A percentile compares a stretch with the other conserved stretches of the same genome.
Evolutionary conservation across 2,888 invertebrate genomes (phyloP).

Genomic region (Lordiphosa fenestrarum): DNA sequence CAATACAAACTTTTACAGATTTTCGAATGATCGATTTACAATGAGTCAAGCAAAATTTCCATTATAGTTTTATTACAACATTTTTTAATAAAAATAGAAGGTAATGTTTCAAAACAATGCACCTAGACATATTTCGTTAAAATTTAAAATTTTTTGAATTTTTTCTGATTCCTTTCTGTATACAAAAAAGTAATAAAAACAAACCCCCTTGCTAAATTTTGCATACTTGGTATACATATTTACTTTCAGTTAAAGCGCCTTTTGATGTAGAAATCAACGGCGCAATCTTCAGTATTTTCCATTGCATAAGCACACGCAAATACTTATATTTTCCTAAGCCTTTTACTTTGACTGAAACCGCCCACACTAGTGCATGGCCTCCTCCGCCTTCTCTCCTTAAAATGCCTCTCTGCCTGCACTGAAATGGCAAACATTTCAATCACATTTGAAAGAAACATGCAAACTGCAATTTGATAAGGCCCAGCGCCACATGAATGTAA

Average conservation of each 20-base stretch:
- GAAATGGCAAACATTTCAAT: constrained; percentile 40
- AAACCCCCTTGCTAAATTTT: too few relatives aligned
- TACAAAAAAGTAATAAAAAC: too few relatives aligned
- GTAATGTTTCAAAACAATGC: too few relatives aligned
- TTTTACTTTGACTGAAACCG: constrained; percentile 54
- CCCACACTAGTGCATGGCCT: constrained; percentile 21
- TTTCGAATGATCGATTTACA: too few relatives aligned
- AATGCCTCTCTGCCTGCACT: not conserved
- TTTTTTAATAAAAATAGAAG: too few relatives aligned
- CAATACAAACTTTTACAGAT: too few relatives aligned
- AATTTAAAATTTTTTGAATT: too few relatives aligned
- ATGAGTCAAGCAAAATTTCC: too few relatives aligned
- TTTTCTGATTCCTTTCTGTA: too few relatives aligned
- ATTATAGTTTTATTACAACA: too few relatives aligned
- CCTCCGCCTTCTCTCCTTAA: not conserved
- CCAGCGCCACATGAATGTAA: constrained; percentile 1
- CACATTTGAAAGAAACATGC: constrained; percentile 25
- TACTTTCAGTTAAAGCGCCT: constrained; percentile 35
- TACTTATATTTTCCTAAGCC: constrained; percentile 54
- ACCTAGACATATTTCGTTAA: too few relatives aligned
- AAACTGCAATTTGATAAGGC: constrained; percentile 42
- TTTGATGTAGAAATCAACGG: constrained; percentile 30
- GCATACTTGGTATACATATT: not conserved
- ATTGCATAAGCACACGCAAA: constrained; percentile 59
- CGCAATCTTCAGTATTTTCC: constrained; percentile 18